A percentile compares a stretch with the other conserved stretches of the same genome.
Evolutionary conservation across 2,113 vertebrate genomes (phyloP).

Genomic region (Raja brachyura): DNA sequence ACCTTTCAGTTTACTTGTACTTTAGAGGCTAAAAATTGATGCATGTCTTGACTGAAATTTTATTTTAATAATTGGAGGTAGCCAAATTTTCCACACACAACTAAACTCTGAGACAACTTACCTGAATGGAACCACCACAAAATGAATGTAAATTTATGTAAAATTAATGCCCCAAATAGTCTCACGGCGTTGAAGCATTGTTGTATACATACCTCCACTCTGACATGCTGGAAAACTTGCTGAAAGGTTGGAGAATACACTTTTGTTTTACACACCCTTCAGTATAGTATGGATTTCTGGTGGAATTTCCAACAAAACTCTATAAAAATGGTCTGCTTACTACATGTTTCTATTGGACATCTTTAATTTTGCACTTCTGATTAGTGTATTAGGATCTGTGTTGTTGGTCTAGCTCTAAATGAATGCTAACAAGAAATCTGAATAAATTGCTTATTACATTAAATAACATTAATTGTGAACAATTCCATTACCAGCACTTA

Average conservation of each 20-base stretch:
- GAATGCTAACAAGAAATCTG: not conserved
- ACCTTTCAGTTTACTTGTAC: too few species aligned
- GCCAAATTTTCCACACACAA: too few species aligned
- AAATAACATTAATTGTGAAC: constrained; percentile 13
- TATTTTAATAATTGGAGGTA: too few species aligned
- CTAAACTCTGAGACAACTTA: too few species aligned
- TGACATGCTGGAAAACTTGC: not conserved
- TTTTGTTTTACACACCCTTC: not conserved
- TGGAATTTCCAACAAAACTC: not conserved
- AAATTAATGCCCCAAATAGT: too few species aligned
- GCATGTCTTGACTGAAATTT: too few species aligned
- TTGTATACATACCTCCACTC: not conserved
- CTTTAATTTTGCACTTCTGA: too few species aligned
- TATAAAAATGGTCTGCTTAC: not conserved
- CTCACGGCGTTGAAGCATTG: not conserved
- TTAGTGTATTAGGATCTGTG: not conserved
- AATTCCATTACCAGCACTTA: constrained; percentile 65
- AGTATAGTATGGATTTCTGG: not conserved
- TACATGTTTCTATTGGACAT: not conserved
- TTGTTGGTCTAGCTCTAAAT: not conserved
- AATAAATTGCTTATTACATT: not conserved
- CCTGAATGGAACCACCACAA: too few species aligned
- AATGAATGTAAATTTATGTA: too few species aligned
- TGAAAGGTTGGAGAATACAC: not conserved
- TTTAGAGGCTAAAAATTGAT: too few species aligned